Evolutionary conservation across 2,888 invertebrate genomes (phyloP).

Genomic region (Torymus texanus): DNA sequence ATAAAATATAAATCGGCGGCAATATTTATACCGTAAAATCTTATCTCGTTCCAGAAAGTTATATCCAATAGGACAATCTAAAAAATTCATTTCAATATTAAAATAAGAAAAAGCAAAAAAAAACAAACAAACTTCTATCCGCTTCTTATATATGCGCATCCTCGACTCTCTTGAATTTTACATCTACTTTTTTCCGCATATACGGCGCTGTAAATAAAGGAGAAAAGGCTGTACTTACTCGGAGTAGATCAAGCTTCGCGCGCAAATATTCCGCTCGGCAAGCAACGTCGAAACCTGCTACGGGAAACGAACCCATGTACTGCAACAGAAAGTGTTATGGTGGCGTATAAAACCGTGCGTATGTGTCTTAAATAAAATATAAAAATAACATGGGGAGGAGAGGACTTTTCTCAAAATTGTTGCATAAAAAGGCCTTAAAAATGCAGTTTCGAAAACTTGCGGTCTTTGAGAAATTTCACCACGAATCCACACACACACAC

Average conservation of each 20-base stretch:
- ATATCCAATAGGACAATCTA: too few relatives aligned
- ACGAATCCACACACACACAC: too few relatives aligned
- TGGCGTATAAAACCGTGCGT: neutral
- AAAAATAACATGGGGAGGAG: conserved; percentile 43
- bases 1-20: too few relatives aligned
- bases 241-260: conserved; percentile 79
- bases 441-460: too few relatives aligned
- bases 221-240: conserved; percentile 75
- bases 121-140: too few relatives aligned
- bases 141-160: too few relatives aligned
- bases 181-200: too few relatives aligned
- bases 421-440: conserved; percentile 3
- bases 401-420: conserved; percentile 32
- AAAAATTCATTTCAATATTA: too few relatives aligned
- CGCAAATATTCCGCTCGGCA: conserved; percentile 81
- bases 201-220: neutral
- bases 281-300: conserved; percentile 82
- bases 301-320: conserved; percentile 88
- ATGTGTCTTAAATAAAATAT: neutral
- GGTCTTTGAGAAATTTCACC: too few relatives aligned
- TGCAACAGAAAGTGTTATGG: conserved; percentile 75
- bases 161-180: neutral
- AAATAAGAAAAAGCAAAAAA: too few relatives aligned
- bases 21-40: too few relatives aligned
- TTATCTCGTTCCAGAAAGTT: too few relatives aligned